Conservation (phyloP, 2,113 vertebrate genomes). For the Hiodon alosoides region DNA sequence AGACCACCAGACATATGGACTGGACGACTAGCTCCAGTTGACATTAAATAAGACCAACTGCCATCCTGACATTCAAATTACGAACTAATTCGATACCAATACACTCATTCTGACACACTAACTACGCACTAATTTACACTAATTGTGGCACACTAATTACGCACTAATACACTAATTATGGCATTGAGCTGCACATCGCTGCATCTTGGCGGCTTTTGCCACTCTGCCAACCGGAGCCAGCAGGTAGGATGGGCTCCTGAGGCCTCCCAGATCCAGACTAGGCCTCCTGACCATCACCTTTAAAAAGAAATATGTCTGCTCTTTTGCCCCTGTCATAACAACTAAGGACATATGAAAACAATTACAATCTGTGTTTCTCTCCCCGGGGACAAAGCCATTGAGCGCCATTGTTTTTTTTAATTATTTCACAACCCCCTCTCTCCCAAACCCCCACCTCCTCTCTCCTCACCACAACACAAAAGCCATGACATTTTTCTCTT, state of each 20-base stretch:
- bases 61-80: no score
- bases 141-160: no score
- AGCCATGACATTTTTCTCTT: conserved; percentile 42
- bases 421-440: conserved; percentile 19
- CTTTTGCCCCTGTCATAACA: not conserved
- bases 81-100: no score
- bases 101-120: no score
- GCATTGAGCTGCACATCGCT: no score
- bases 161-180: no score
- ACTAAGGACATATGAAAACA: not conserved
- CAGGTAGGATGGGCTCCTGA: no score
- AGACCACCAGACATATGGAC: no score
- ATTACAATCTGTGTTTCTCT: not conserved
- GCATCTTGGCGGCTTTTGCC: no score
- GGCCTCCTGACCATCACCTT: not conserved
- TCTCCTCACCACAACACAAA: conserved; percentile 50
- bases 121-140: no score
- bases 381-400: conserved; percentile 43
- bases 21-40: no score
- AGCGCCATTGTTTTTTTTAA: conserved; percentile 41
- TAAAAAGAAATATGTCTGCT: not conserved
- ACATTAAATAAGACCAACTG: no score
- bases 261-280: not conserved
- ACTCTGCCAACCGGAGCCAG: not conserved
- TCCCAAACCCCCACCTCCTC: conserved; percentile 25